Percentiles rank a stretch among this genome's conserved stretches.
Evolutionary conservation across 2,797 vertebrate species (phyloP).

Genomic region (Emys orbicularis): DNA sequence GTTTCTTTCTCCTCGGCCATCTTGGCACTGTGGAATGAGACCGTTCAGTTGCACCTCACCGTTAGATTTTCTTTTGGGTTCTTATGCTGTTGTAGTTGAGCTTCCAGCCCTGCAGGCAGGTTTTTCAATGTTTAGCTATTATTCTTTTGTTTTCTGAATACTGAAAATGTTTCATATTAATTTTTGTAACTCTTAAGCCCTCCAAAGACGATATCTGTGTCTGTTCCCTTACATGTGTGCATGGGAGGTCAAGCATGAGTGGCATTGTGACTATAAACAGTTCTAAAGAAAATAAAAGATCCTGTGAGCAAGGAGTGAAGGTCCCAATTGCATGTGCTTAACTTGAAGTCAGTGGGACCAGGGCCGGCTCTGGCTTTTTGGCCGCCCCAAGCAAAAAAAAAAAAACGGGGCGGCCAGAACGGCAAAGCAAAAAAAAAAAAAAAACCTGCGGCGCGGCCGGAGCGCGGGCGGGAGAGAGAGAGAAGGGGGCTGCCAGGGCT

Average conservation of each 20-base stretch:
- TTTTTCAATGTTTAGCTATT: background rate
- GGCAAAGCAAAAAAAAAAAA: too few species aligned
- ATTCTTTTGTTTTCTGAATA: background rate
- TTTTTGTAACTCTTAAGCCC: background rate
- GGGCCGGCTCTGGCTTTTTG: too few species aligned
- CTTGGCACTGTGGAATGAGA: background rate
- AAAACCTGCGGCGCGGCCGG: too few species aligned
- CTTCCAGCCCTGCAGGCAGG: background rate
- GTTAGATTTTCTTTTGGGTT: background rate
- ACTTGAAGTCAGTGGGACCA: background rate
- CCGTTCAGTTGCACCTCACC: background rate
- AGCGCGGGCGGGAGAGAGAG: too few species aligned
- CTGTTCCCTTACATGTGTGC: background rate
- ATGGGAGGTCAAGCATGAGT: background rate
- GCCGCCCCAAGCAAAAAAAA: too few species aligned
- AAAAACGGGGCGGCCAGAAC: too few species aligned
- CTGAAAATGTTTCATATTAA: background rate
- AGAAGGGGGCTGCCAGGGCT: too few species aligned
- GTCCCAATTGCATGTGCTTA: background rate
- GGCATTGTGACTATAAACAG: background rate
- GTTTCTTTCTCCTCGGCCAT: background rate
- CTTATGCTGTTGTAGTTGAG: background rate
- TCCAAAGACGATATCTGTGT: background rate
- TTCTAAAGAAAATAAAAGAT: background rate
- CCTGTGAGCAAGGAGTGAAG: background rate